Evolutionary conservation across 2,113 vertebrate species (phyloP).

Genomic region (Brachyistius frenatus): DNA sequence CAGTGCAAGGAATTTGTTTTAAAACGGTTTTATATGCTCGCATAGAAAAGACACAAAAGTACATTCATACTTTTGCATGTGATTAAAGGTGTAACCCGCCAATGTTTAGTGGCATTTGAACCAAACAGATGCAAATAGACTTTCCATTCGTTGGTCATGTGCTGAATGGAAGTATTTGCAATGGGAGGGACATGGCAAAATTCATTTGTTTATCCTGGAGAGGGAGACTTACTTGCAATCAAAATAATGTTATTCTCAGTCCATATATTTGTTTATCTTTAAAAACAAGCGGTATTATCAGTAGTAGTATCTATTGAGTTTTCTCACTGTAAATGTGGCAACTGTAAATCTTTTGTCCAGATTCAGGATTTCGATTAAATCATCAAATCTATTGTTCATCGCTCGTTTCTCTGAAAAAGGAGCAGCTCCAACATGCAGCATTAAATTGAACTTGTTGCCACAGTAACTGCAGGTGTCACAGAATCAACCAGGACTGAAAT

Average conservation of each 20-base stretch:
- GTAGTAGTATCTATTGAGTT: too few species aligned
- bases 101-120: slow-evolving; percentile 50
- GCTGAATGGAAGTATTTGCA: slow-evolving; percentile 39
- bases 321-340: too few species aligned
- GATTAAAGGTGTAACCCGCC: background rate
- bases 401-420: background rate
- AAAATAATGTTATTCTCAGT: too few species aligned
- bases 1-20: too few species aligned
- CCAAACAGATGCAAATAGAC: slow-evolving; percentile 28
- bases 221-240: too few species aligned
- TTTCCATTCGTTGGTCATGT: slow-evolving; percentile 36
- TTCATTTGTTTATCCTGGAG: too few species aligned
- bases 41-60: too few species aligned
- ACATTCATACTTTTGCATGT: background rate
- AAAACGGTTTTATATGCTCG: too few species aligned
- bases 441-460: slow-evolving; percentile 15
- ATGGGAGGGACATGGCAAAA: background rate
- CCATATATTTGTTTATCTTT: too few species aligned
- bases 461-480: background rate
- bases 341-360: too few species aligned
- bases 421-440: background rate
- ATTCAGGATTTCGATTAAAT: too few species aligned
- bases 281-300: too few species aligned
- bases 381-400: background rate
- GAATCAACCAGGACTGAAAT: background rate